Conservation (phyloP, 2,888 invertebrate genomes). For the Osedax fenrisi region DNA sequence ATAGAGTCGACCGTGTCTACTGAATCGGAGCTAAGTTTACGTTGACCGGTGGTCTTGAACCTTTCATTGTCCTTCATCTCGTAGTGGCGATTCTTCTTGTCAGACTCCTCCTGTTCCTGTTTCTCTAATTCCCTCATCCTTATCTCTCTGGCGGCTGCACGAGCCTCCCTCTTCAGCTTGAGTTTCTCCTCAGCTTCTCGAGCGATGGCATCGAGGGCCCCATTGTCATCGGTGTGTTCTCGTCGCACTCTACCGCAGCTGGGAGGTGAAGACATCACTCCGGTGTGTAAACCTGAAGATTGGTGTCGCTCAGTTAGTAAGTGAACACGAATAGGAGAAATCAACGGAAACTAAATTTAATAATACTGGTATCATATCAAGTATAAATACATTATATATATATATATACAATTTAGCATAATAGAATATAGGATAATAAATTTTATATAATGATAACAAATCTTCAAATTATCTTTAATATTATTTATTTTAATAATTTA, state of each 20-base stretch:
- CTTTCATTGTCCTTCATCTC: neutral
- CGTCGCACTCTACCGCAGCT: neutral
- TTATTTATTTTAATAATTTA: too few relatives aligned
- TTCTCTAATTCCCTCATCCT: neutral
- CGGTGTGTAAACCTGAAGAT: too few relatives aligned
- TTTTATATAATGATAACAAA: too few relatives aligned
- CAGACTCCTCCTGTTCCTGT: neutral
- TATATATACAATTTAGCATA: too few relatives aligned
- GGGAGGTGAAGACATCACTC: slow-evolving; percentile 5
- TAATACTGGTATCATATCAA: too few relatives aligned
- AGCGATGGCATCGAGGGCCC: neutral
- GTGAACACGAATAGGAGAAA: too few relatives aligned
- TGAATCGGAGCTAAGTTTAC: neutral
- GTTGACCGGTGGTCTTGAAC: neutral
- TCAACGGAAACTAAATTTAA: too few relatives aligned
- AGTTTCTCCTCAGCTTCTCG: neutral
- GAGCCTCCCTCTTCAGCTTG: neutral
- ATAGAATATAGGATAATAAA: too few relatives aligned
- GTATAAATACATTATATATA: too few relatives aligned
- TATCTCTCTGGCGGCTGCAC: neutral
- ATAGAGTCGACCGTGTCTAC: neutral
- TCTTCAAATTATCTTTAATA: too few relatives aligned
- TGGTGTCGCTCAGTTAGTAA: too few relatives aligned
- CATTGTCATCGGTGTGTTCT: neutral
- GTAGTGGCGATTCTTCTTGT: neutral